These are phyloP conservation scores for Julus scanicus DNA, from an alignment of 2,888 invertebrate genomes.

Conservation along the genomic window DNA sequence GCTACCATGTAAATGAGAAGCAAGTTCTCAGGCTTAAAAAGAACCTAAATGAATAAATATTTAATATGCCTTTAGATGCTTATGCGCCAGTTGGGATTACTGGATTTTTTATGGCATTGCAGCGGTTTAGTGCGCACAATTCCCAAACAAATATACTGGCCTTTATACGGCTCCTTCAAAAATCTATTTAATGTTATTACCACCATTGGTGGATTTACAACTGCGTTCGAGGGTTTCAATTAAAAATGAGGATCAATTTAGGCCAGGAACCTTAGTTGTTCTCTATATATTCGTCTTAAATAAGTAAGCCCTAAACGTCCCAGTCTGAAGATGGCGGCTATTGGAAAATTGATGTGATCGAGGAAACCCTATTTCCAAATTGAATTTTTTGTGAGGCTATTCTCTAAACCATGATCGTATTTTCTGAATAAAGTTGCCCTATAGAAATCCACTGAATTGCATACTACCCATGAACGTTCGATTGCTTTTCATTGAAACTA, in stretches of 20 bases:
- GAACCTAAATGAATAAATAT: background rate
- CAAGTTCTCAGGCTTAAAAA: background rate
- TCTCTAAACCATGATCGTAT: background rate
- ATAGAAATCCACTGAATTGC: background rate
- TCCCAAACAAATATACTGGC: background rate
- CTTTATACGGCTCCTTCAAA: background rate
- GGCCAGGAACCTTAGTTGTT: background rate
- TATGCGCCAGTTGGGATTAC: background rate
- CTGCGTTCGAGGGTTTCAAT: background rate
- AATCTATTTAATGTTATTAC: constrained; percentile 17
- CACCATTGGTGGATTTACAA: background rate
- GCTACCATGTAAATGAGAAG: background rate
- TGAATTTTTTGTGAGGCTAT: background rate
- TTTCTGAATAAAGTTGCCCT: background rate
- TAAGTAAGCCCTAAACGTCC: background rate
- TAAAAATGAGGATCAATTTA: background rate
- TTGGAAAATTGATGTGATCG: background rate
- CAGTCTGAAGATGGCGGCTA: background rate
- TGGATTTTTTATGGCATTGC: background rate
- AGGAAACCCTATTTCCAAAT: background rate
- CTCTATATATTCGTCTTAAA: background rate
- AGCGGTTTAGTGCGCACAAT: background rate
- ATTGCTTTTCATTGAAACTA: no score
- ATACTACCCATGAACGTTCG: no score
- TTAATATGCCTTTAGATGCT: background rate